Evolutionary conservation across 2,888 invertebrate genomes (phyloP), one percentile per base, ranked within the genome.

Genomic region (Ethmia dodecea): DNA sequence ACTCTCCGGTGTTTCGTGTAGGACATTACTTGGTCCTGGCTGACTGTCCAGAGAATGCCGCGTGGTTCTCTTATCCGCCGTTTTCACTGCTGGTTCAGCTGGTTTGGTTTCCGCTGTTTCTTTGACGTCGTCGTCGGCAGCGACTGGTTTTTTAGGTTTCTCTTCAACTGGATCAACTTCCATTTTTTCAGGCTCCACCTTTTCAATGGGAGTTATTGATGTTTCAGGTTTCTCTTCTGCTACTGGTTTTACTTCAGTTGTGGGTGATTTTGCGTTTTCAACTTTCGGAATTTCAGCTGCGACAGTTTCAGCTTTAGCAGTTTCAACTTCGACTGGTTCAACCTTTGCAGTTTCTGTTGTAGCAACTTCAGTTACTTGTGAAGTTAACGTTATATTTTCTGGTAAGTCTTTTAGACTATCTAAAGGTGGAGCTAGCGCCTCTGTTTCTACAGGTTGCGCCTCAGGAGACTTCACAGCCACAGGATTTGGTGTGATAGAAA

Each of bases 1-100:
- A 39, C 89, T 89, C 45, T 92, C 91, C 0, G 91, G 90, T 0
- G 90, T 88, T 47, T 90, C 87, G 15, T 58, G 60, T 2, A 86
- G 45, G 1, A 59, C 54, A 38, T 63, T 75, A 46, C 84, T 84
- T 0, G 86, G 80, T 1, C 84, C 84, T 0, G 83, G 62, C 28
- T 62, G 60, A 38, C 46, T 60, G 45, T 75, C 77, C 1, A 64
- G 60, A 0, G 76, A 76, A 35, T 62, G 69, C 8, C 78, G 61
- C 14, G 65, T 60, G 1, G 74, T 70, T 53, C 78, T 76, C n/a
- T 55, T 20, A 11, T 15, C 20, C 5, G 11, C 10, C 13, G 13
- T 25, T 3, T 13, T n/a, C 2, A 31, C 26, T 12, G n/a, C 26
- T 10, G 25, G 12, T 11, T 25, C 25, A 3, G 37, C 27, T 29